Percentiles rank a stretch among this genome's conserved stretches.
Evolutionary conservation across 2,888 invertebrate genomes (phyloP).

Genomic region (Mycogona germanica): DNA sequence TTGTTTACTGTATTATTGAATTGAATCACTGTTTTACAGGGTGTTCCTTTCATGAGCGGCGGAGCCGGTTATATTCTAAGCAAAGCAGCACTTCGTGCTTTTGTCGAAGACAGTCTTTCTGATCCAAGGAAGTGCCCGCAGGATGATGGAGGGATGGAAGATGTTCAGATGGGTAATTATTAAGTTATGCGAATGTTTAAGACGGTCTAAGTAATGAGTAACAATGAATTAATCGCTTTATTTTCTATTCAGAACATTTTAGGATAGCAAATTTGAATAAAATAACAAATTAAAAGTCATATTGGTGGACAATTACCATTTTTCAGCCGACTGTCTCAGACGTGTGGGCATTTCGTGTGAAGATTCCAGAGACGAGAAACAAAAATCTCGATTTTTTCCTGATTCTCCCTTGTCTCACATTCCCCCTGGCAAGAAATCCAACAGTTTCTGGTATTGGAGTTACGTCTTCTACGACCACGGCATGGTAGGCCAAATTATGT

Average conservation of each 20-base stretch:
- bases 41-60: conserved; percentile 42
- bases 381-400: conserved; percentile 84
- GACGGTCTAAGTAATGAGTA: no score
- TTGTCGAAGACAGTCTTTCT: conserved; percentile 55
- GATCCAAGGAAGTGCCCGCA: conserved; percentile 50
- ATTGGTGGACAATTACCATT: not conserved
- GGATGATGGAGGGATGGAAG: conserved; percentile 67
- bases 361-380: conserved; percentile 70
- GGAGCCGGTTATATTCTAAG: conserved; percentile 80
- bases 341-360: conserved; percentile 73
- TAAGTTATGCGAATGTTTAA: no score
- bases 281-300: not conserved
- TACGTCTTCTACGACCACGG: conserved; percentile 91
- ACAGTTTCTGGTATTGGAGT: conserved; percentile 86
- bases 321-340: conserved; percentile 61
- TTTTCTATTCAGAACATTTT: no score
- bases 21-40: conserved; percentile 20
- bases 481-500: no score
- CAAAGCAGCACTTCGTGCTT: conserved; percentile 59
- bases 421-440: conserved; percentile 73
- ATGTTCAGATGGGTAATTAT: conserved; percentile 78
- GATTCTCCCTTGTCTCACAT: conserved; percentile 81
- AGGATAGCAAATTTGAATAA: no score
- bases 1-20: not conserved
- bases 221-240: no score